A percentile compares a stretch with the other conserved stretches of the same genome.
These are phyloP conservation scores for Mythimna impura DNA, from an alignment of 2,888 invertebrate species.

Conservation along the genomic window DNA sequence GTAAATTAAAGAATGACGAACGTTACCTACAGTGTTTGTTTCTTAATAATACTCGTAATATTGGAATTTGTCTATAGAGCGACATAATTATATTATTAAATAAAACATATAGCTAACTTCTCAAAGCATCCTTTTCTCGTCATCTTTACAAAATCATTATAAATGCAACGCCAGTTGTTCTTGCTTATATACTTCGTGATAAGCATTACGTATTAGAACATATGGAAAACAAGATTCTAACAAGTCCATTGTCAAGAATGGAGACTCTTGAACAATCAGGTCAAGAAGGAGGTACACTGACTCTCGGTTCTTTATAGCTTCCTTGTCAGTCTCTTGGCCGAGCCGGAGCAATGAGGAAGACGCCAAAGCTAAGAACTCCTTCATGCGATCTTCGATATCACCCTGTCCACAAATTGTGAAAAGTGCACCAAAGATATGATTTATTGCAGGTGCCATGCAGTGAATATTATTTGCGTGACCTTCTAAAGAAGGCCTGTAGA, in stretches of 20 bases:
- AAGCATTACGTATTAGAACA: conserved; percentile 98
- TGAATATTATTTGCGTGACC: conserved; percentile 99
- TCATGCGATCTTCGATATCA: conserved; percentile 99
- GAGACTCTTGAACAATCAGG: conserved; percentile 99
- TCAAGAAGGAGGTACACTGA: conserved; percentile 99
- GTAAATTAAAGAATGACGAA: conserved; percentile 44
- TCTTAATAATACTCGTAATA: conserved; percentile 58
- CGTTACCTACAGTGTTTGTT: conserved; percentile 31
- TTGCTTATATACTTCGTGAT: conserved; percentile 98
- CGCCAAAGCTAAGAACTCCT: conserved; percentile 97
- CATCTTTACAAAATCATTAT: conserved; percentile 71
- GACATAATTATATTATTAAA: conserved; percentile 46
- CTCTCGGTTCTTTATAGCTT: conserved; percentile 97
- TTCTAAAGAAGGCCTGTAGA: conserved; percentile 96
- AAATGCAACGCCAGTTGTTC: conserved; percentile 92
- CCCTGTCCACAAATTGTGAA: conserved; percentile 99
- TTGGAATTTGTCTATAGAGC: conserved; percentile 64
- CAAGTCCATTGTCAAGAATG: conserved; percentile 99
- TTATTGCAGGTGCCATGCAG: conserved; percentile 99
- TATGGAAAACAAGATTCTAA: conserved; percentile 99
- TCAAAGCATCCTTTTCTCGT: conserved; percentile 65
- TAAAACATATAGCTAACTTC: conserved; percentile 49
- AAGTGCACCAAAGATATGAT: conserved; percentile 98
- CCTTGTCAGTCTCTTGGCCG: conserved; percentile 98
- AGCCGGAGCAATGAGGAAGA: conserved; percentile 98